These are phyloP conservation scores for Melanotaenia nigrans DNA, from an alignment of 2,797 vertebrate genomes.

Conservation along the genomic window DNA sequence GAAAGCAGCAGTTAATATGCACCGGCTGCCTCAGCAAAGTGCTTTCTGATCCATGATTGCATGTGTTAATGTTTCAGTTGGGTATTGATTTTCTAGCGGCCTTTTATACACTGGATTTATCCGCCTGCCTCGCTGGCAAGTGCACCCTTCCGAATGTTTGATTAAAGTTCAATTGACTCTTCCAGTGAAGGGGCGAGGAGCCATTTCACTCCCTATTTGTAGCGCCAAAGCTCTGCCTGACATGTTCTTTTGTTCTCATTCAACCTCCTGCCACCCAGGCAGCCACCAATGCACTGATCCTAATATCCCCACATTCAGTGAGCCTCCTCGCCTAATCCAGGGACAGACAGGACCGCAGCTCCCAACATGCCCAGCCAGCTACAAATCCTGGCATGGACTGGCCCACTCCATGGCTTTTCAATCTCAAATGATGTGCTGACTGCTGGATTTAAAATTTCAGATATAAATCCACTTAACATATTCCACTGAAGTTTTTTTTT, in stretches of 20 bases:
- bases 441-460: constrained; percentile 2
- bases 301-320: constrained; percentile 86
- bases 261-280: constrained; percentile 90
- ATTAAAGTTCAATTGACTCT: constrained; percentile 95
- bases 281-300: constrained; percentile 82
- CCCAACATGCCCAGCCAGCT: constrained; percentile 76
- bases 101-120: constrained; percentile 91
- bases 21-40: constrained; percentile 86
- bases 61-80: constrained; percentile 94
- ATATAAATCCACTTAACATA: neutral
- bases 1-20: constrained; percentile 86
- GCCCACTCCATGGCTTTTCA: constrained; percentile 34
- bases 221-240: constrained; percentile 85
- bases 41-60: constrained; percentile 91
- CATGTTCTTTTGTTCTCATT: constrained; percentile 91
- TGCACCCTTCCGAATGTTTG: constrained; percentile 88
- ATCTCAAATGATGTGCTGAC: constrained; percentile 15
- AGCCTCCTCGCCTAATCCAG: constrained; percentile 85
- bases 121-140: constrained; percentile 80
- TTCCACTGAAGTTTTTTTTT: neutral
- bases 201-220: constrained; percentile 87
- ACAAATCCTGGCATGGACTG: constrained; percentile 84
- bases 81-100: constrained; percentile 92
- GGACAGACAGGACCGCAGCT: constrained; percentile 79
- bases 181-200: constrained; percentile 83